phyloP scores from a whole-genome alignment of 2,888 invertebrate species.

The Cryptus viduatorius region DNA sequence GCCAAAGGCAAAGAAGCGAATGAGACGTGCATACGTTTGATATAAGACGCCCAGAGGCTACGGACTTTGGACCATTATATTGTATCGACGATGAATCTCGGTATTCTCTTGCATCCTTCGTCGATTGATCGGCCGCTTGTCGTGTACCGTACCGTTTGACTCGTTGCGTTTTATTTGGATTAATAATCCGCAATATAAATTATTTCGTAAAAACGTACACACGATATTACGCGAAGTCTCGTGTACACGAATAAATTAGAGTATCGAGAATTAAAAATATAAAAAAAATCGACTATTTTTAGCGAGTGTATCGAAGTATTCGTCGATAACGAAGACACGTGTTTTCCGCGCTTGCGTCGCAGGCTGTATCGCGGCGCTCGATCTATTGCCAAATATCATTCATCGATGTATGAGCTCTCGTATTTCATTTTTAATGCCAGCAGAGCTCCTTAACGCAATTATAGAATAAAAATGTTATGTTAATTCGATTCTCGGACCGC shows the following conservation, averaged over 20 bases:
- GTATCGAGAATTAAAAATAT: too few species aligned
- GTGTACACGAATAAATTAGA: too few species aligned
- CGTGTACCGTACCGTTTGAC: slow-evolving; percentile 6
- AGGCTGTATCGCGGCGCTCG: background rate
- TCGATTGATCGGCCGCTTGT: slow-evolving; percentile 35
- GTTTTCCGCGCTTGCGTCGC: background rate
- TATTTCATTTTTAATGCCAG: background rate
- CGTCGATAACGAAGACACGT: slow-evolving; percentile 20
- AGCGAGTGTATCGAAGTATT: slow-evolving; percentile 11
- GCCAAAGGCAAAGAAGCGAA: slow-evolving; percentile 13
- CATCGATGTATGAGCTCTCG: background rate
- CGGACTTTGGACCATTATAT: slow-evolving; percentile 63
- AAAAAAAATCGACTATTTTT: background rate
- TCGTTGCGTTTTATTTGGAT: background rate
- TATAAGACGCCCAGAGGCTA: slow-evolving; percentile 51
- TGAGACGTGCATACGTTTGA: slow-evolving; percentile 26
- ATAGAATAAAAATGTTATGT: background rate
- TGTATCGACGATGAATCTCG: slow-evolving; percentile 58
- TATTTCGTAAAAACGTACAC: background rate
- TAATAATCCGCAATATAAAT: background rate
- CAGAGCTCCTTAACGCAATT: background rate
- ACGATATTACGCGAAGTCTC: background rate
- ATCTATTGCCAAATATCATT: slow-evolving; percentile 12
- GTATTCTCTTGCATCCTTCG: slow-evolving; percentile 30
- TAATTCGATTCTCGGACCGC: background rate